Evolutionary conservation across 2,113 vertebrate genomes (phyloP), one percentile per base, ranked within the genome.

Genomic region (Thermophis baileyi): DNA sequence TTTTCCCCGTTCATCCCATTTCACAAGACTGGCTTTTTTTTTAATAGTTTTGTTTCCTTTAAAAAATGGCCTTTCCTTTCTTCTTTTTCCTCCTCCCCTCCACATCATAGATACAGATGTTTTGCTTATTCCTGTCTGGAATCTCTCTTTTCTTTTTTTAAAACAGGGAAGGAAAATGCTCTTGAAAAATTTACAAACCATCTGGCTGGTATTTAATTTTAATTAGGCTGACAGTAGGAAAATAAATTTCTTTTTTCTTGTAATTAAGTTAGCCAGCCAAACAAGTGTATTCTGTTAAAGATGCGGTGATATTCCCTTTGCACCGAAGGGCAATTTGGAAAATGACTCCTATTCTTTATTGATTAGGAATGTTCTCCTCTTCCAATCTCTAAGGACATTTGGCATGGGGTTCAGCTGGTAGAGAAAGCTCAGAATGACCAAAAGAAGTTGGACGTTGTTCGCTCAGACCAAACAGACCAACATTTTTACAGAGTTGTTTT

Each of bases 151-250:
- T 63, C 10, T 81, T 74, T 63, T 55, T 63, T 69, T 63, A 63
- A 35, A 69, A 24, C n/a, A n/a, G 44, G 81, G 57, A 60, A 60
- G 88, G 93, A 91, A 35, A 27, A 50, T 44, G 47, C 30, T 89
- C 91, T 11, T 35, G 60, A 95, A 92, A 85, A 89, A 63, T 90
- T 94, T 94, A 63, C 88, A 85, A 90, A 93, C 44, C 81, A 3
- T 46, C 55, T 91, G 87, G n/a, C 22, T 95, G 0, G 0, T 86
- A 74, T 91, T 94, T 93, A 7, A 95, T 92, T 94, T 95, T 85
- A 95, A 55, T 92, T 86, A 90, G 60, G 57, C 89, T 0, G 0
- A 93, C 81, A 47, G 87, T 91, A 63, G 91, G 93, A 92, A 94
- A 95, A 91, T 87, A 92, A 51, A 69, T 1, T 93, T 46, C 1